Percentiles rank a stretch among this genome's conserved stretches.
These are phyloP conservation scores for Carduelis carduelis DNA, from an alignment of 2,797 vertebrate genomes.

Conservation along the genomic window DNA sequence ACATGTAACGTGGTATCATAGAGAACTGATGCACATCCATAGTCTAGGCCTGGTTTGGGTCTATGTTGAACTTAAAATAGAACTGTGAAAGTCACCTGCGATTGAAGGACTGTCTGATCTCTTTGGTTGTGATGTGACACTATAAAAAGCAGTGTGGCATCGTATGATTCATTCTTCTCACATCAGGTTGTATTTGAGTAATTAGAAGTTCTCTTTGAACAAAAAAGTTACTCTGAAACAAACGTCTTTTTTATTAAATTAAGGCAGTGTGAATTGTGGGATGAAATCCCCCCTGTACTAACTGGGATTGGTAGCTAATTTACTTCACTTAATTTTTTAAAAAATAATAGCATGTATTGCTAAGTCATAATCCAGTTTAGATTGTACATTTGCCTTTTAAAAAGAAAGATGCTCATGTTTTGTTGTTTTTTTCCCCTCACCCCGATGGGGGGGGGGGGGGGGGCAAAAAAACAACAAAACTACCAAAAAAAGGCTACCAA, in stretches of 20 bases:
- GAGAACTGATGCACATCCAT: not conserved
- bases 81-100: not conserved
- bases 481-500: not conserved
- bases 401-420: not conserved
- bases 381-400: not conserved
- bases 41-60: not conserved
- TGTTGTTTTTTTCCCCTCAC: fast-evolving
- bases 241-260: not conserved
- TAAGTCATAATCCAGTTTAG: not conserved
- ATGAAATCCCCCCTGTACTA: not conserved
- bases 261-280: not conserved
- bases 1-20: fast-evolving
- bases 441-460: not conserved
- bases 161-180: not conserved
- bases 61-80: not conserved
- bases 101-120: not conserved
- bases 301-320: not conserved
- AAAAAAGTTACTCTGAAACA: not conserved
- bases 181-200: not conserved
- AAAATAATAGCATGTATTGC: not conserved
- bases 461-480: too few relatives aligned
- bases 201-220: not conserved
- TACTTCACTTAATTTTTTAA: not conserved
- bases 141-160: not conserved
- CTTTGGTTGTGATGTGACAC: not conserved